Base-by-base conservation (phyloP, 2,888 invertebrate species). In the Teleiodes luculella region DNA sequence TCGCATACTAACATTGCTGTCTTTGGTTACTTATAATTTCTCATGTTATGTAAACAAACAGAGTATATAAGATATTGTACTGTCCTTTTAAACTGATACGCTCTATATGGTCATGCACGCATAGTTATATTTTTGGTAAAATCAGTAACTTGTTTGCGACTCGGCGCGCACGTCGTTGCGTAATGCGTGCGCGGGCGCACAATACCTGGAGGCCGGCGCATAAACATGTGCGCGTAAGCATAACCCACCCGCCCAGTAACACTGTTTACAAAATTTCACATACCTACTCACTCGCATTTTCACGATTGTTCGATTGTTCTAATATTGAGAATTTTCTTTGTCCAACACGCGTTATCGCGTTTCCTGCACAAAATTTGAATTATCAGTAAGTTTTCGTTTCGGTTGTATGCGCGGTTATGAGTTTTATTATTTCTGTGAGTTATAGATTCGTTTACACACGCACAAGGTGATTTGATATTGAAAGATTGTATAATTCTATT, bases 221-320 rank as follows among this genome's bases (percentile, higher is more conserved):
- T 43, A 24, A 43, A 43, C 24, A 43, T 6, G 20, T 16, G 63
- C 66, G 64, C 43, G 24, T 66, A 65, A 66, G 67, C 65, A 63
- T n/a, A n/a, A n/a, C n/a, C n/a, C n/a, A n/a, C n/a, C n/a, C n/a
- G n/a, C 65, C 66, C 62, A 64, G 58, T 53, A 63, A 66, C 60
- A 58, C 62, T 86, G 86, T 87, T 88, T 88, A 84, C 80, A 83
- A 87, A 88, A 80, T 76, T 63, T 77, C 76, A 76, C 80, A 78
- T 84, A 73, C 56, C 45, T 14, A 37, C 75, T 36, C 16, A 37
- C 76, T 67, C 64, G 69, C 74, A 72, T 76, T 79, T 81, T 77
- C 71, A 62, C 68, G 64, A 74, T 71, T 73, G 75, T 72, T 72
- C 74, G 78, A 83, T 83, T 82, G 82, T 80, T 75, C 77, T 75